Conservation (phyloP, 2,888 invertebrate genomes). For the Therioaphis trifolii region DNA sequence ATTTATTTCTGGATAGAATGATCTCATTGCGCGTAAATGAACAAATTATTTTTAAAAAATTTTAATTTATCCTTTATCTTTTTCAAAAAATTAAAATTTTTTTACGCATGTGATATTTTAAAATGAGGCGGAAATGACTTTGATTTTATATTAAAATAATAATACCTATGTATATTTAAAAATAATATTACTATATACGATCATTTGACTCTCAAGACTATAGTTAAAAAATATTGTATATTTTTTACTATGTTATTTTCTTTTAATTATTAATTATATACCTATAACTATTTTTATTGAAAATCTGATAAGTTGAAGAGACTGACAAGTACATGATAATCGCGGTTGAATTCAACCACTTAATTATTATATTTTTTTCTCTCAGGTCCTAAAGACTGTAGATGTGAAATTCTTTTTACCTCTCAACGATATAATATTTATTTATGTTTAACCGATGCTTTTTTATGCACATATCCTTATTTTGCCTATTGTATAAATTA, state of each 20-base stretch:
- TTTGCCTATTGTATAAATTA: conserved; percentile 59
- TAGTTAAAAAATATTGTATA: conserved; percentile 58
- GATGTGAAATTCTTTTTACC: conserved; percentile 60
- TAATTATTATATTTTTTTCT: conserved; percentile 56
- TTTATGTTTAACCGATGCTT: conserved; percentile 44
- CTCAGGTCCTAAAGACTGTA: conserved; percentile 61
- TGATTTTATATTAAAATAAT: conserved; percentile 46
- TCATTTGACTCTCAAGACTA: conserved; percentile 59
- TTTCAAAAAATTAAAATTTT: conserved; percentile 55
- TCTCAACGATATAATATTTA: conserved; percentile 56
- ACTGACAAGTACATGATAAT: conserved; percentile 62
- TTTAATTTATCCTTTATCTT: conserved; percentile 47
- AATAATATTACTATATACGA: conserved; percentile 58
- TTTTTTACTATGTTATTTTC: conserved; percentile 58
- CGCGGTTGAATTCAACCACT: conserved; percentile 52
- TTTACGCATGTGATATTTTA: conserved; percentile 62
- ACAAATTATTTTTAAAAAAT: conserved; percentile 55
- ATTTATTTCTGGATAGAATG: conserved; percentile 61
- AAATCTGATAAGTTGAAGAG: conserved; percentile 62
- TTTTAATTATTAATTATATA: conserved; percentile 60
- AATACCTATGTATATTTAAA: conserved; percentile 33
- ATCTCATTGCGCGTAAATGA: conserved; percentile 61
- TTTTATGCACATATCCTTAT: conserved; percentile 49
- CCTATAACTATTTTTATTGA: conserved; percentile 59
- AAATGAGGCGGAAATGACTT: conserved; percentile 51